Base-by-base conservation (phyloP, 2,888 invertebrate species). In the Limnephilus auricula region DNA sequence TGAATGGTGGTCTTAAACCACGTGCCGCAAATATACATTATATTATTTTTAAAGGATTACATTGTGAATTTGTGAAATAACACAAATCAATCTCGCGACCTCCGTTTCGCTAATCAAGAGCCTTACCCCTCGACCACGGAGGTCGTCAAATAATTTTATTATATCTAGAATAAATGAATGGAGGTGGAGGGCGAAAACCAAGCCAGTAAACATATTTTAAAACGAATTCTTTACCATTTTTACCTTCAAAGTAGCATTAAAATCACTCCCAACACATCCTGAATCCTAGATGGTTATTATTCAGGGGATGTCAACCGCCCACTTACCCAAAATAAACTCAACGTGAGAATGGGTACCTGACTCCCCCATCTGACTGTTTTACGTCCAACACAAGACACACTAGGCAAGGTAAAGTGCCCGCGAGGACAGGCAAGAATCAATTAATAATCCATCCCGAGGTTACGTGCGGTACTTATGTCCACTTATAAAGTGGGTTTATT, bases 401-500 rank as follows among this genome's bases (percentile, higher is more conserved):
- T n/a, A n/a, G n/a, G n/a, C 31, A 1, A 10, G 18, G 82, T 82
- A 37, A 82, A 82, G 82, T n/a, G 25, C 0, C 9, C 37, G 37
- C 32, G 82, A 18, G 37, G 13, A 82, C 31, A 13, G 9, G 32
- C 18, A 32, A 82, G 37, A 32, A 31, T 34, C 18, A 32, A 82
- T 82, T 34, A 82, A 82, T 82, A 82, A 82, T 18, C 34, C 82
- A 82, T 82, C 37, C 25, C 10, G n/a, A 37, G 18, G 5, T 37
- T 32, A 34, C 34, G 37, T 34, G 32, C 25, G 82, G 34, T 82
- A 32, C 32, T 82, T 34, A 1, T 82, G 82, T 82, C 34, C 34
- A 82, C 82, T 82, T 82, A 82, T 32, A 82, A 82, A 32, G n/a
- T 40, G 40, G 45, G 30, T 40, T 85, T 85, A 85, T 40, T 85